phyloP scores from a whole-genome alignment of 2,113 vertebrate species.

The Thomomys bottae region DNA sequence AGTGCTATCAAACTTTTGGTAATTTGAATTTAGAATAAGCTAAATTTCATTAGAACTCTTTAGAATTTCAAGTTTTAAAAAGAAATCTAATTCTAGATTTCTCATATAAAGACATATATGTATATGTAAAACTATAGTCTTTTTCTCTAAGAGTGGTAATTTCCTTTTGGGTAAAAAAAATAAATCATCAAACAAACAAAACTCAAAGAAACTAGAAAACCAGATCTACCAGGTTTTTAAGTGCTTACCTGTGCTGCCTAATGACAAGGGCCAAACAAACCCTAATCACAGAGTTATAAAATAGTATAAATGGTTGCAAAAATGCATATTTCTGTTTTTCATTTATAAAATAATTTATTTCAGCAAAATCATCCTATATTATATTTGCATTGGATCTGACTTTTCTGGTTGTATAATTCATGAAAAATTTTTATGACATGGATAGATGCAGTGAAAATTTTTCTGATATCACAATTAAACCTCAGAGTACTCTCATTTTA shows the following conservation, averaged over 20 bases:
- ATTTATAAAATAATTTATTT: not conserved
- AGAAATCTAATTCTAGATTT: conserved; percentile 68
- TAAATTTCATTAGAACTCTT: not conserved
- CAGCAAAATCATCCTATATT: conserved; percentile 60
- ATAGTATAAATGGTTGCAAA: not conserved
- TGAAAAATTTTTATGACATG: conserved; percentile 40
- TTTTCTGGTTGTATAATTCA: conserved; percentile 48
- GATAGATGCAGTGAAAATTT: conserved; percentile 37
- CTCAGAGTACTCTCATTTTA: not conserved
- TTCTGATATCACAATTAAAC: not conserved
- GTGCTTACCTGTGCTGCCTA: conserved; percentile 7
- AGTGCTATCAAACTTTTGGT: conserved; percentile 32
- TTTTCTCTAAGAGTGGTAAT: conserved; percentile 71
- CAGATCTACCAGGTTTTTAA: not conserved
- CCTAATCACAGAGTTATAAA: not conserved
- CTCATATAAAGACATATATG: no score
- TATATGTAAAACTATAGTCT: conserved; percentile 59
- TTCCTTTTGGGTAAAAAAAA: conserved; percentile 53
- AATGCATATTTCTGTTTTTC: not conserved
- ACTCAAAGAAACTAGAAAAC: not conserved
- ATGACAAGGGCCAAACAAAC: not conserved
- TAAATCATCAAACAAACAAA: not conserved
- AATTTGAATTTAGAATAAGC: conserved; percentile 40
- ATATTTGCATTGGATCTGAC: conserved; percentile 41
- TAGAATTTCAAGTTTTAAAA: conserved; percentile 17